Evolutionary conservation across 2,888 invertebrate species (phyloP).

Genomic region (Chloromyia formosa): DNA sequence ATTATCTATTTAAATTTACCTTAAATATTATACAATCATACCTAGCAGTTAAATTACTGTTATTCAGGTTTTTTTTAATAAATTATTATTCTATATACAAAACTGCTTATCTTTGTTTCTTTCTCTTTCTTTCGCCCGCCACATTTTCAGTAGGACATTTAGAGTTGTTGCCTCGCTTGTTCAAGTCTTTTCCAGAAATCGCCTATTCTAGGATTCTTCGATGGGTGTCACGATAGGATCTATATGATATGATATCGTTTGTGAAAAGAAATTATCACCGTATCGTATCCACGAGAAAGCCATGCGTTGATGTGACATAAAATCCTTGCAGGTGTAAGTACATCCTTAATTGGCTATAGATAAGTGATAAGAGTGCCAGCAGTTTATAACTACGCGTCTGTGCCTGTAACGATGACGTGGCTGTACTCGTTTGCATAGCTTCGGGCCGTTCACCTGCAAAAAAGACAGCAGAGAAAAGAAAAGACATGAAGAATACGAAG

Average conservation of each 20-base stretch:
- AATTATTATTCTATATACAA: constrained; percentile 9
- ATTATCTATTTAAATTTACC: constrained; percentile 28
- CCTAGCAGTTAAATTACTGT: neutral
- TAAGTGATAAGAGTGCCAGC: constrained; percentile 45
- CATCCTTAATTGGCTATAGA: constrained; percentile 48
- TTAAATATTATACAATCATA: constrained; percentile 10
- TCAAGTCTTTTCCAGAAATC: constrained; percentile 12
- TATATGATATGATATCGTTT: constrained; percentile 27
- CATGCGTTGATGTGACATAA: constrained; percentile 22
- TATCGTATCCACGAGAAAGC: constrained; percentile 22
- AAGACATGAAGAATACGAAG: neutral
- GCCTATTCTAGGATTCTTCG: constrained; percentile 13
- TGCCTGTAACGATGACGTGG: constrained; percentile 56
- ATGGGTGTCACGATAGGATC: constrained; percentile 33
- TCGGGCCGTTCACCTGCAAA: constrained; percentile 78
- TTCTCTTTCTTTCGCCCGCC: neutral
- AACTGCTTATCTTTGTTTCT: neutral
- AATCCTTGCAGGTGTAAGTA: constrained; percentile 41
- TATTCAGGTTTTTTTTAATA: neutral
- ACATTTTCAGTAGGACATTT: constrained; percentile 18
- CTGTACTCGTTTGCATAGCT: constrained; percentile 81
- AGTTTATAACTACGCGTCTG: constrained; percentile 41
- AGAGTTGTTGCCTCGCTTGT: neutral
- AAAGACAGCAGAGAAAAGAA: constrained; percentile 55
- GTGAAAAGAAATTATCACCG: constrained; percentile 48